Percentiles rank a stretch among this genome's conserved stretches.
These are phyloP conservation scores for Panzeria rudis DNA, from an alignment of 2,888 invertebrate species.

Conservation along the genomic window DNA sequence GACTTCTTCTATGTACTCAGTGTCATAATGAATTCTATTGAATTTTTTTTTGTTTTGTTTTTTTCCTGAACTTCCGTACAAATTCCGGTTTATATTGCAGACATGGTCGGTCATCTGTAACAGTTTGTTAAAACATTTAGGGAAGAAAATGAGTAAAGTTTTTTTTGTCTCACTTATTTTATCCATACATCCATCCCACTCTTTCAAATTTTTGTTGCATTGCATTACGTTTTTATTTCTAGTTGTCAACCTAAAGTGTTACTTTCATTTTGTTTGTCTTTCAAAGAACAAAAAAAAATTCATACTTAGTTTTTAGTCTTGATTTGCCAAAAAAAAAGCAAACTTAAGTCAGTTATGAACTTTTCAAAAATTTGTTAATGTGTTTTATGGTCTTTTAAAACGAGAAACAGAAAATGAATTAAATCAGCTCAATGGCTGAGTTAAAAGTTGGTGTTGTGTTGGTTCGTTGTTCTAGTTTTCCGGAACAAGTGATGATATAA, in stretches of 20 bases:
- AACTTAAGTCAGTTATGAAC: slow-evolving; percentile 49
- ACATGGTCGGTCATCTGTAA: slow-evolving; percentile 67
- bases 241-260: slow-evolving; percentile 66
- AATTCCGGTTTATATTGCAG: slow-evolving; percentile 67
- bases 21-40: slow-evolving; percentile 65
- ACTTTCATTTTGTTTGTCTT: slow-evolving; percentile 60
- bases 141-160: slow-evolving; percentile 55
- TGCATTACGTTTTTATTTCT: slow-evolving; percentile 35
- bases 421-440: slow-evolving; percentile 34
- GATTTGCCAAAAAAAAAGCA: slow-evolving; percentile 23
- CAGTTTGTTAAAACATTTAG: slow-evolving; percentile 70
- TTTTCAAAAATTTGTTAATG: slow-evolving; percentile 62
- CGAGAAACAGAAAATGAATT: slow-evolving; percentile 33
- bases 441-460: slow-evolving; percentile 21
- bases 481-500: background rate
- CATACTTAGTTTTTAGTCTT: slow-evolving; percentile 20
- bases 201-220: slow-evolving; percentile 5
- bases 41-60: slow-evolving; percentile 22
- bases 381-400: slow-evolving; percentile 52
- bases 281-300: slow-evolving; percentile 20
- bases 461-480: slow-evolving; percentile 1
- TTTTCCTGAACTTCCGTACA: slow-evolving; percentile 60
- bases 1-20: slow-evolving; percentile 45
- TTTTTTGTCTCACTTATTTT: slow-evolving; percentile 2
- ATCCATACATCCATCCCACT: background rate